These are phyloP conservation scores for Enteromius trimaculatus DNA, from an alignment of 2,797 vertebrate species.

Conservation along the genomic window DNA sequence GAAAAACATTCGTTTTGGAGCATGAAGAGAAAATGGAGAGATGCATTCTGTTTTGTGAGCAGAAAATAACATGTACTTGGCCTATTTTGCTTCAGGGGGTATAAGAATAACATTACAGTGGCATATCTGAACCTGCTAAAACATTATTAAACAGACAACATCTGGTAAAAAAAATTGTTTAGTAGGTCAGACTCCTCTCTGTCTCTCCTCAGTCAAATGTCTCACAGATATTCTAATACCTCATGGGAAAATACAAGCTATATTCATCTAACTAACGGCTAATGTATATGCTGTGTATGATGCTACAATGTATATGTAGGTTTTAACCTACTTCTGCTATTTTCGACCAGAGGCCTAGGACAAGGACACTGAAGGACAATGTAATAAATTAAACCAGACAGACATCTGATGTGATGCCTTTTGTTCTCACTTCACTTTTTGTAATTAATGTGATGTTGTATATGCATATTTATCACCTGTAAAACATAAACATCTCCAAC, in stretches of 20 bases:
- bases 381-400: not conserved
- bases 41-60: not conserved
- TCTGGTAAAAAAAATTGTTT: not conserved
- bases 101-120: slow-evolving; percentile 11
- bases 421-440: not conserved
- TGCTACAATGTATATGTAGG: not conserved
- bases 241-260: not conserved
- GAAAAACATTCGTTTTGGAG: not conserved
- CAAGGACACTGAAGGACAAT: not conserved
- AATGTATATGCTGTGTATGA: not conserved
- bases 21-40: not conserved
- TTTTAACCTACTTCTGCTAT: slow-evolving; percentile 27
- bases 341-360: not conserved
- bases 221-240: not conserved
- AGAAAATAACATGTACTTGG: slow-evolving; percentile 30
- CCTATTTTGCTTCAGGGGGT: slow-evolving; percentile 12
- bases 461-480: slow-evolving; percentile 10
- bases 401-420: not conserved
- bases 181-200: not conserved
- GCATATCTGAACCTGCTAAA: not conserved
- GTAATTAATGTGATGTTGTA: not conserved
- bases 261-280: not conserved
- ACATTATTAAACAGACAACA: not conserved
- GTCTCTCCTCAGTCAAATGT: not conserved
- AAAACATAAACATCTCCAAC: not conserved